Conservation (phyloP, 1,140 invertebrate species). For the Tribolium castaneum region DNA sequence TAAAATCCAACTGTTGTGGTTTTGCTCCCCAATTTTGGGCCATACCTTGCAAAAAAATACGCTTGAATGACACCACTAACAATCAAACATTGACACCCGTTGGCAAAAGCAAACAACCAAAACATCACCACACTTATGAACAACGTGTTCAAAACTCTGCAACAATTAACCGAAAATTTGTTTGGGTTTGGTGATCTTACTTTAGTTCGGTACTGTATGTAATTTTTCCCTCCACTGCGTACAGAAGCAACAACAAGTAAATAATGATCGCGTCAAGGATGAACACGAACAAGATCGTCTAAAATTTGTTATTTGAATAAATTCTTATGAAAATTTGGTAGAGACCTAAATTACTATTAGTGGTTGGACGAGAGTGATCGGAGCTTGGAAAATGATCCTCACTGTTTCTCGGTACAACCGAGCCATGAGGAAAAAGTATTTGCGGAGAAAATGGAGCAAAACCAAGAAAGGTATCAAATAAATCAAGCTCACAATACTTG, state of each 20-base stretch:
- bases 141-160: neutral
- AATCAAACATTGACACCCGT: slow-evolving; percentile 2
- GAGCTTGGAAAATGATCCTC: neutral
- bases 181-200: neutral
- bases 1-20: neutral
- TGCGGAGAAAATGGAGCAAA: neutral
- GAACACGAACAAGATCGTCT: neutral
- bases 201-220: neutral
- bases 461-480: neutral
- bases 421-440: neutral
- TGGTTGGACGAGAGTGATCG: neutral
- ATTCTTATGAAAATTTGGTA: neutral
- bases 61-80: neutral
- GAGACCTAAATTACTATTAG: neutral
- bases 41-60: neutral
- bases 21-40: neutral
- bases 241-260: neutral
- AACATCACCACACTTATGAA: neutral
- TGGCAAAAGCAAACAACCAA: neutral
- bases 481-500: neutral
- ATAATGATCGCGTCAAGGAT: neutral
- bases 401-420: neutral
- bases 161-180: neutral
- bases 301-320: neutral
- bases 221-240: neutral